phyloP scores from a whole-genome alignment of 2,888 invertebrate species.

The Phyllotreta cruciferae region DNA sequence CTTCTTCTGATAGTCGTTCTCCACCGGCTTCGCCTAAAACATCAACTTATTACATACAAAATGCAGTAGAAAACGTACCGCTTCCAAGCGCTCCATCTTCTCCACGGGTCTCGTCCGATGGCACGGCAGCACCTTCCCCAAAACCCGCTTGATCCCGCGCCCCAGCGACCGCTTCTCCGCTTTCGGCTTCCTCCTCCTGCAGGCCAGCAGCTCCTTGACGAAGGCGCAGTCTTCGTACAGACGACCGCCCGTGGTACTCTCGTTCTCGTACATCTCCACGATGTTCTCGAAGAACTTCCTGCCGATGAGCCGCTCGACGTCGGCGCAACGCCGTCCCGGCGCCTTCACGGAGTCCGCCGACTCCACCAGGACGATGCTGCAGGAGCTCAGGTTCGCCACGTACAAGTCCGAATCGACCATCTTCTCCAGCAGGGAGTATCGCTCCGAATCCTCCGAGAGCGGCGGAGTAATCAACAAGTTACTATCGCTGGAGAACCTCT shows the following conservation, averaged over 20 bases:
- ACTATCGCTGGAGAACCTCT: conserved; percentile 2
- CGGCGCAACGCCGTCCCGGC: not conserved
- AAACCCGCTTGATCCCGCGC: conserved; percentile 13
- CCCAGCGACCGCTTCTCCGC: conserved; percentile 18
- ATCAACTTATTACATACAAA: not conserved
- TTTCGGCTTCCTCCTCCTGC: conserved; percentile 4
- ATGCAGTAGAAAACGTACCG: not conserved
- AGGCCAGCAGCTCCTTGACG: conserved; percentile 32
- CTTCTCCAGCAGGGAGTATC: conserved; percentile 17
- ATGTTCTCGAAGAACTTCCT: conserved; percentile 41
- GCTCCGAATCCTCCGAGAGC: conserved; percentile 8
- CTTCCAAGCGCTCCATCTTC: no score
- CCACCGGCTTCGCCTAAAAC: conserved; percentile 28
- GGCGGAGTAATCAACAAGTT: not conserved
- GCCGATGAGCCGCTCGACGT: conserved; percentile 27
- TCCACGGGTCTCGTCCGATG: no score
- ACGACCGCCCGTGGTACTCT: conserved; percentile 33
- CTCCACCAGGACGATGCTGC: conserved; percentile 24
- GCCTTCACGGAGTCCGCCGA: not conserved
- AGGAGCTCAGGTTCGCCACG: conserved; percentile 24
- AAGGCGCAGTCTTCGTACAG: conserved; percentile 40
- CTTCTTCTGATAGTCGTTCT: conserved; percentile 30
- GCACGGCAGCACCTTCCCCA: not conserved
- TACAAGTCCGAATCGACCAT: conserved; percentile 18
- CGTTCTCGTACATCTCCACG: conserved; percentile 41